Conservation (phyloP, 2,888 invertebrate species). For the Meta bourneti region DNA sequence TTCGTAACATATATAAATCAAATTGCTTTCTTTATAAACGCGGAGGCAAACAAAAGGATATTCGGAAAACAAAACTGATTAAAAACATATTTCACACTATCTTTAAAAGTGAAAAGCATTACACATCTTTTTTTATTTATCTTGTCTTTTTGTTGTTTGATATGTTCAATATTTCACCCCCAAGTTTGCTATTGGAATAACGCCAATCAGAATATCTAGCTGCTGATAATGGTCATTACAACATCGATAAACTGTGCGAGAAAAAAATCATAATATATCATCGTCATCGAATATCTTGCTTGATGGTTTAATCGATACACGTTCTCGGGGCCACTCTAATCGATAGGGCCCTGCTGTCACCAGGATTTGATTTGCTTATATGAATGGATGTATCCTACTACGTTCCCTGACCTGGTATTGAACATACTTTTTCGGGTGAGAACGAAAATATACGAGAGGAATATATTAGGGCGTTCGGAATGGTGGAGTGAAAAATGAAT, state of each 20-base stretch:
- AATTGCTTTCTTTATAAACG: too few species aligned
- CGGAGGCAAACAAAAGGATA: too few species aligned
- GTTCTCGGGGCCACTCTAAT: conserved; percentile 41
- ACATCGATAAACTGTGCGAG: conserved; percentile 49
- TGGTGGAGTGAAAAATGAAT: conserved; percentile 12
- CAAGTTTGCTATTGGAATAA: conserved; percentile 24
- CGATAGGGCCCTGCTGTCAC: conserved; percentile 63
- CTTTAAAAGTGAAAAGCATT: background rate
- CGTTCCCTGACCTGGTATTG: conserved; percentile 25
- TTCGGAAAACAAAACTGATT: background rate
- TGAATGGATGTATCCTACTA: conserved; percentile 24
- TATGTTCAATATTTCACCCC: conserved; percentile 52
- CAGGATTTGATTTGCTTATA: conserved; percentile 58
- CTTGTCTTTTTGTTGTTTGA: conserved; percentile 52
- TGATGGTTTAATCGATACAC: conserved; percentile 68
- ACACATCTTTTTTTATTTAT: background rate
- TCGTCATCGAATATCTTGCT: conserved; percentile 65
- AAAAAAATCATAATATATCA: conserved; percentile 62
- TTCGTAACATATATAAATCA: too few species aligned
- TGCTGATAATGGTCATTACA: conserved; percentile 65
- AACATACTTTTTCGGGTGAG: conserved; percentile 12
- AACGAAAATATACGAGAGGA: background rate
- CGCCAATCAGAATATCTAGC: conserved; percentile 36
- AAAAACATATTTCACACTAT: background rate
- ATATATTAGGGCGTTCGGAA: conserved; percentile 9